A percentile compares a stretch with the other conserved stretches of the same genome.
Evolutionary conservation across 2,888 invertebrate species (phyloP).

Genomic region (Lepeophtheirus nordmannii): DNA sequence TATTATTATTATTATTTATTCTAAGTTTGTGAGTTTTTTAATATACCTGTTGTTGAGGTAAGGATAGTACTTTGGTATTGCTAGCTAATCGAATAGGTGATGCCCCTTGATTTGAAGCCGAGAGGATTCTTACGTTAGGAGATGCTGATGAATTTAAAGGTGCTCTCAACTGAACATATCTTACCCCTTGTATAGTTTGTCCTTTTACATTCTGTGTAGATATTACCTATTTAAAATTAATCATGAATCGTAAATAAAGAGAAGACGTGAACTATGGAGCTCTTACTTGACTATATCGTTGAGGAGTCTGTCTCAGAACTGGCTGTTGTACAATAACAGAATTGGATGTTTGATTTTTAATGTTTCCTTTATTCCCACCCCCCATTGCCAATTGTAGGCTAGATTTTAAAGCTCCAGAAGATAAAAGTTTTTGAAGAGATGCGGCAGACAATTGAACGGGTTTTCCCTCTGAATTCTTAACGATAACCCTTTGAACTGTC

Average conservation of each 20-base stretch:
- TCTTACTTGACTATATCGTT: neutral
- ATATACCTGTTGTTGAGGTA: neutral
- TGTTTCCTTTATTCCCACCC: neutral
- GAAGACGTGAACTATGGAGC: too few relatives aligned
- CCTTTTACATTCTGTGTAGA: too few relatives aligned
- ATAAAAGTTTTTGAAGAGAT: neutral
- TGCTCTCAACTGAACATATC: neutral
- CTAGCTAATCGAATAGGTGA: slow-evolving; percentile 1
- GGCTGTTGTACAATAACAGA: neutral
- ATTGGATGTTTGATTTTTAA: neutral
- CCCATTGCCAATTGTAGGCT: slow-evolving; percentile 1
- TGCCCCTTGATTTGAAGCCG: neutral
- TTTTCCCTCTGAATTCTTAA: slow-evolving; percentile 15
- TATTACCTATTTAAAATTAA: too few relatives aligned
- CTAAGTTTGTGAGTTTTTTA: too few relatives aligned
- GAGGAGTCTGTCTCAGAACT: neutral
- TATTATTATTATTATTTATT: too few relatives aligned
- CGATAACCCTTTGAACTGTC: slow-evolving; percentile 8
- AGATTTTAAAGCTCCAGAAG: slow-evolving; percentile 8
- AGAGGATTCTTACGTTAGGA: neutral
- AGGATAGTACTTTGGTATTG: neutral
- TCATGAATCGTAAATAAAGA: neutral
- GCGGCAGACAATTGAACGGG: slow-evolving; percentile 8
- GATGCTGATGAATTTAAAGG: neutral
- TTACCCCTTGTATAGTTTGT: neutral